These are phyloP conservation scores for Rhinichthys klamathensis DNA, from an alignment of 2,113 vertebrate species.

Conservation along the genomic window DNA sequence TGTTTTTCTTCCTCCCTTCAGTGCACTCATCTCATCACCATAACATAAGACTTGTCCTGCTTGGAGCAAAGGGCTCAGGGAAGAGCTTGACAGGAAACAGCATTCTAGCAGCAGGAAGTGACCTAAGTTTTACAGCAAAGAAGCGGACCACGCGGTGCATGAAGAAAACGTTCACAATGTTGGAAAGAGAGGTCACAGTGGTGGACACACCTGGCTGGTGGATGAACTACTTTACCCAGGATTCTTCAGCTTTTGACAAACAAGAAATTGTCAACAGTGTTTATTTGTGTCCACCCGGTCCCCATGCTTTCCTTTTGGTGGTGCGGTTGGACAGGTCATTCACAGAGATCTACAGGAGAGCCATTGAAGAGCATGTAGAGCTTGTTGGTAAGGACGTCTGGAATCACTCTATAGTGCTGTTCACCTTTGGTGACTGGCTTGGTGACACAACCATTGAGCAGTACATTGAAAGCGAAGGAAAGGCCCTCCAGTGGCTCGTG, in stretches of 20 bases:
- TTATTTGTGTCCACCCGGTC: slow-evolving; percentile 67
- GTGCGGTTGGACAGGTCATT: slow-evolving; percentile 71
- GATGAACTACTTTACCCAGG: slow-evolving; percentile 71
- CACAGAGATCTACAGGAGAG: slow-evolving; percentile 64
- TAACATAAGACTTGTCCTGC: slow-evolving; percentile 65
- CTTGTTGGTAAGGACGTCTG: slow-evolving; percentile 64
- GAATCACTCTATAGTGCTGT: slow-evolving; percentile 64
- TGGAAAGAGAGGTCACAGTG: slow-evolving; percentile 65
- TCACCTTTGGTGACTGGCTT: slow-evolving; percentile 73
- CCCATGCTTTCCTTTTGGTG: slow-evolving; percentile 70
- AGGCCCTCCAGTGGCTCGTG: slow-evolving; percentile 61
- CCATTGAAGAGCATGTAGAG: slow-evolving; percentile 66
- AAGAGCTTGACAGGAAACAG: slow-evolving; percentile 69
- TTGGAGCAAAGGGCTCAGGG: slow-evolving; percentile 73
- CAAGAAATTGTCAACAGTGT: slow-evolving; percentile 61
- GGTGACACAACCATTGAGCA: slow-evolving; percentile 58
- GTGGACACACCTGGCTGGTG: slow-evolving; percentile 79
- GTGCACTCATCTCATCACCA: slow-evolving; percentile 52
- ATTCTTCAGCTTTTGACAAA: slow-evolving; percentile 67
- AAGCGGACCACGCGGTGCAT: slow-evolving; percentile 60
- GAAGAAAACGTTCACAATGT: slow-evolving; percentile 38
- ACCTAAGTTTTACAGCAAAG: background rate
- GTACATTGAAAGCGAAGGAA: slow-evolving; percentile 70
- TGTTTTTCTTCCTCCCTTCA: slow-evolving; percentile 37
- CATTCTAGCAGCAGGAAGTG: slow-evolving; percentile 60